These are phyloP conservation scores for Beris chalybata DNA, from an alignment of 2,888 invertebrate species.

Conservation along the genomic window DNA sequence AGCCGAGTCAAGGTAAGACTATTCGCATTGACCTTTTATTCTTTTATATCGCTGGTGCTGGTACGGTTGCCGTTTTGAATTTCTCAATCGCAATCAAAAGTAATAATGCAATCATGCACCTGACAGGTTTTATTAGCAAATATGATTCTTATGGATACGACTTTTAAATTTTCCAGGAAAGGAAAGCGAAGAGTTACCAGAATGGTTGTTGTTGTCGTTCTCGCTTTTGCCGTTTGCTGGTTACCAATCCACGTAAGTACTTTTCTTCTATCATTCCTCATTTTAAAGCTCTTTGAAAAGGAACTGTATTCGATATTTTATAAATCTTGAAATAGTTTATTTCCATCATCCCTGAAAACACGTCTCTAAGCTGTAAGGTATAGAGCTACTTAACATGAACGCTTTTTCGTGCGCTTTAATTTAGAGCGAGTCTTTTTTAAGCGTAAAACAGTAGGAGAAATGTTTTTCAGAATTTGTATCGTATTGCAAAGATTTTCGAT, in stretches of 20 bases:
- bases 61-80: background rate
- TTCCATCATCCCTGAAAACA: too few relatives aligned
- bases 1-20: slow-evolving; percentile 63
- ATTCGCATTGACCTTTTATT: background rate
- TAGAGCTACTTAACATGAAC: too few relatives aligned
- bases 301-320: too few relatives aligned
- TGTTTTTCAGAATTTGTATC: too few relatives aligned
- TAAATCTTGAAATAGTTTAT: too few relatives aligned
- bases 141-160: background rate
- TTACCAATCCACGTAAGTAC: slow-evolving; percentile 82
- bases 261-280: background rate
- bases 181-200: slow-evolving; percentile 88
- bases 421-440: too few relatives aligned
- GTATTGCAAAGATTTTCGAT: too few relatives aligned
- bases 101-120: slow-evolving; percentile 9
- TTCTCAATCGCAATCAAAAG: slow-evolving; percentile 4
- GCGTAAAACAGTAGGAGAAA: too few relatives aligned
- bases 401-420: too few relatives aligned
- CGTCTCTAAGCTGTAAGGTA: too few relatives aligned
- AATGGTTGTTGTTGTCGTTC: slow-evolving; percentile 88
- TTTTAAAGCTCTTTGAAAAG: background rate
- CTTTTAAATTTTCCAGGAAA: slow-evolving; percentile 60
- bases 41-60: background rate
- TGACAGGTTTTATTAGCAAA: slow-evolving; percentile 17
- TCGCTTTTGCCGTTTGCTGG: slow-evolving; percentile 93